Evolutionary conservation across 2,888 invertebrate genomes (phyloP), one percentile per base, ranked within the genome.

Genomic region (Caenorhabditis zanzibari): DNA sequence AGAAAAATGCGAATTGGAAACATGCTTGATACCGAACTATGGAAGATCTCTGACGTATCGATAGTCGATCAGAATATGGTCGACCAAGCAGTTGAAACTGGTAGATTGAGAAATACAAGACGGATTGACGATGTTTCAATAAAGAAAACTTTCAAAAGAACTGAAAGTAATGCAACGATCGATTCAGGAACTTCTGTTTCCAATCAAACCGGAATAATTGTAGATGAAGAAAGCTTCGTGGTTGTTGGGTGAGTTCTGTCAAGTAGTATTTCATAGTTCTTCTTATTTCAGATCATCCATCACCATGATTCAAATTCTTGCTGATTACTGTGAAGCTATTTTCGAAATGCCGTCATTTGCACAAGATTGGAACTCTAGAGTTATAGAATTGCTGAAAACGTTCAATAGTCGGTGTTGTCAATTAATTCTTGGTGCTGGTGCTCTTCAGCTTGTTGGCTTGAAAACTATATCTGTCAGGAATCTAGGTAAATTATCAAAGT

Each of bases 371-470:
- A 84, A 84, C 35, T 84, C 84, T 4, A 97, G 93, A 93, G 76
- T 93, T 3, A 90, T 94, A 47, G 93, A 94, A 79, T 86, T 94
- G n/a, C 83, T 93, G 22, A 92, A 94, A 93, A 92, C 92, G 71
- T 94, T 94, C 90, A 94, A 86, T 69, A 88, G 88, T 73, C 92
- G 94, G 75, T 93, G 94, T 2, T 97, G 96, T 93, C 97, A 98
- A 93, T 94, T 99, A 89, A 96, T 99, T 73, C 94, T 99, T 74
- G 98, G 98, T 56, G 98, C 98, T 52, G 98, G 98, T 56, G 98
- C 99, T 7, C 95, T 98, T 92, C 96, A 96, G 92, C 95, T 96
- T 85, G 97, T 97, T 47, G 98, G 98, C 0, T 90, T 94, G 59
- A 94, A 93, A 87, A 97, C 96, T 32, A 97, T 97, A 86, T 97